Evolutionary conservation across 1,140 invertebrate species (phyloP).

Genomic region (Polypedilum pembai): DNA sequence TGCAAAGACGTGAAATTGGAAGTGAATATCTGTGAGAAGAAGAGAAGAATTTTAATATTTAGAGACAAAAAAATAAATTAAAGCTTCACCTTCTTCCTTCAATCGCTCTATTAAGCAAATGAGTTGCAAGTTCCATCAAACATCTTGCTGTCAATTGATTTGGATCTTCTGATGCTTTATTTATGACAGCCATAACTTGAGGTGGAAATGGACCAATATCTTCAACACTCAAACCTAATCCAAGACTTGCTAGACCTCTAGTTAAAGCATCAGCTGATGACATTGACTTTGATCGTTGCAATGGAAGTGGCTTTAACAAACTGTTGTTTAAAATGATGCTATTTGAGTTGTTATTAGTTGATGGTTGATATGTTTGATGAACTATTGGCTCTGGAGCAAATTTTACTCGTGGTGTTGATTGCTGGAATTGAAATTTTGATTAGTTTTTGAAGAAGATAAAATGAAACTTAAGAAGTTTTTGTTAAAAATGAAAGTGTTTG

Average conservation of each 20-base stretch:
- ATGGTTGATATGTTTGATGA: constrained; percentile 21
- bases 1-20: constrained; percentile 70
- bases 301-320: constrained; percentile 34
- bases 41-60: not conserved
- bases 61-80: not conserved
- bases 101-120: constrained; percentile 68
- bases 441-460: too few relatives aligned
- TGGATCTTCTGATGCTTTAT: constrained; percentile 68
- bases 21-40: constrained; percentile 51
- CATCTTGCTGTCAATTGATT: constrained; percentile 66
- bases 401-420: constrained; percentile 37
- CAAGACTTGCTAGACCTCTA: constrained; percentile 52
- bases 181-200: constrained; percentile 61
- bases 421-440: constrained; percentile 24
- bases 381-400: constrained; percentile 39
- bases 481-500: too few relatives aligned
- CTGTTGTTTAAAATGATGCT: constrained; percentile 36
- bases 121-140: constrained; percentile 75
- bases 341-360: constrained; percentile 32
- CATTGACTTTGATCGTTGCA: constrained; percentile 69
- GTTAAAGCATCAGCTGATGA: constrained; percentile 61
- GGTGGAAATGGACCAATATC: constrained; percentile 65
- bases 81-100: constrained; percentile 56
- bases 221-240: constrained; percentile 53
- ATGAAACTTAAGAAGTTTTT: too few relatives aligned